These are phyloP conservation scores for Nylanderia fulva DNA, from an alignment of 1,140 invertebrate genomes.

Conservation along the genomic window DNA sequence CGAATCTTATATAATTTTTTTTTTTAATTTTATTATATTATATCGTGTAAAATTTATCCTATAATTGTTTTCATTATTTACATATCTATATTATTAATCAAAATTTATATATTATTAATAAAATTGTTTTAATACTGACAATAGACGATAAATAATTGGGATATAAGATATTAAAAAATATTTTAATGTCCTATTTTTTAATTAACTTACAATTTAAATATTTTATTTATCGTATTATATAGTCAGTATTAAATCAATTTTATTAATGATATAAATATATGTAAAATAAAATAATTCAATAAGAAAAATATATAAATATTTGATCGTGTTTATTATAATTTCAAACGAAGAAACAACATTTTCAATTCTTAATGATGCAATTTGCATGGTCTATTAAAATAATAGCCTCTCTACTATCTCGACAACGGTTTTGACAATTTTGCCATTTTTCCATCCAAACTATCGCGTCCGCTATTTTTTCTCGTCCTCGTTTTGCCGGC, in stretches of 20 bases:
- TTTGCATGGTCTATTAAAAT: background rate
- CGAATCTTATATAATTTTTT: background rate
- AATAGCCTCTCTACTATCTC: background rate
- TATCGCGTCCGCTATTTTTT: constrained; percentile 40
- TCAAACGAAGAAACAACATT: constrained; percentile 1
- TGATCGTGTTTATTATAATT: too few relatives aligned
- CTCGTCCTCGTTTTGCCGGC: constrained; percentile 14
- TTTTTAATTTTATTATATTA: background rate
- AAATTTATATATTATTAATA: background rate
- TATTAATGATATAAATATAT: too few relatives aligned
- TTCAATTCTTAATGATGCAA: background rate
- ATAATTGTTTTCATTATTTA: too few relatives aligned
- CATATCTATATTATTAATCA: too few relatives aligned
- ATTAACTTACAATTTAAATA: too few relatives aligned
- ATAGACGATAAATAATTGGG: too few relatives aligned
- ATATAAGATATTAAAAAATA: too few relatives aligned
- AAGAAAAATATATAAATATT: too few relatives aligned
- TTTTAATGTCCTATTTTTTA: too few relatives aligned
- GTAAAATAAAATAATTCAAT: too few relatives aligned
- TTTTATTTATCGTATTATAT: too few relatives aligned
- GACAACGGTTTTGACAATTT: constrained; percentile 34
- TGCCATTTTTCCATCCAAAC: constrained; percentile 18
- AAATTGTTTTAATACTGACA: background rate
- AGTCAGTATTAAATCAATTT: too few relatives aligned
- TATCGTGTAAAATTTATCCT: background rate